These are phyloP conservation scores for Tor tambroides DNA, from an alignment of 2,113 vertebrate genomes.

Conservation along the genomic window DNA sequence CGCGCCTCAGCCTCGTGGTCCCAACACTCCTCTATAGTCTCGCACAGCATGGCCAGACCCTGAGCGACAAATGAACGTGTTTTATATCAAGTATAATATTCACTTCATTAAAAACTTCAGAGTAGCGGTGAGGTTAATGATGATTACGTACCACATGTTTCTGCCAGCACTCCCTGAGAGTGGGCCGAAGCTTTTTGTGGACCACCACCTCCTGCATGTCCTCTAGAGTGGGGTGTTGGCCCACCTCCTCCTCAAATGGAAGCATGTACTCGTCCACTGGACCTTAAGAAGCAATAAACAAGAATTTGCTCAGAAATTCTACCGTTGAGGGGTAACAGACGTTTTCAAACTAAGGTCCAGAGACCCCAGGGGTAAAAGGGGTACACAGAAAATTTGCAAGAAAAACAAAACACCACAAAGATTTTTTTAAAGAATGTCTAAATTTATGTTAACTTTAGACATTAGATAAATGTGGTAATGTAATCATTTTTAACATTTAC, in stretches of 20 bases:
- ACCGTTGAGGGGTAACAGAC: neutral
- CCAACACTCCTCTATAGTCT: slow-evolving; percentile 99
- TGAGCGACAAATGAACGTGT: slow-evolving; percentile 57
- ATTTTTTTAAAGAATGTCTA: neutral
- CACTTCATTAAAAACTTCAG: neutral
- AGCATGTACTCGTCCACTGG: slow-evolving; percentile 88
- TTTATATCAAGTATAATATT: neutral
- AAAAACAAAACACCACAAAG: too few relatives aligned
- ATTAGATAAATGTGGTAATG: neutral
- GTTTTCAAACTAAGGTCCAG: neutral
- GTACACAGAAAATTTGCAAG: neutral
- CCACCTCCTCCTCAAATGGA: slow-evolving; percentile 84
- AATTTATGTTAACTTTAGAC: neutral
- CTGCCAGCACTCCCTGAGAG: slow-evolving; percentile 95
- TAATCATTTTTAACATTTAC: too few relatives aligned
- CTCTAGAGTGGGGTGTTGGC: slow-evolving; percentile 96
- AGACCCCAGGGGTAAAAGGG: neutral
- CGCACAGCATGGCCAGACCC: slow-evolving; percentile 96
- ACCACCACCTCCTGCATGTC: slow-evolving; percentile 99
- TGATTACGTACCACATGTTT: slow-evolving; percentile 88
- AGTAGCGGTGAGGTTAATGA: too few relatives aligned
- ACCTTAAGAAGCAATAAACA: slow-evolving; percentile 66
- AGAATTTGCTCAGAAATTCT: neutral
- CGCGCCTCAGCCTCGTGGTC: slow-evolving; percentile 98
- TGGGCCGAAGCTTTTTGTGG: slow-evolving; percentile 96